A percentile compares a stretch with the other conserved stretches of the same genome.
These are phyloP conservation scores for Trichosurus vulpecula DNA, from an alignment of 2,797 vertebrate genomes.

Conservation along the genomic window DNA sequence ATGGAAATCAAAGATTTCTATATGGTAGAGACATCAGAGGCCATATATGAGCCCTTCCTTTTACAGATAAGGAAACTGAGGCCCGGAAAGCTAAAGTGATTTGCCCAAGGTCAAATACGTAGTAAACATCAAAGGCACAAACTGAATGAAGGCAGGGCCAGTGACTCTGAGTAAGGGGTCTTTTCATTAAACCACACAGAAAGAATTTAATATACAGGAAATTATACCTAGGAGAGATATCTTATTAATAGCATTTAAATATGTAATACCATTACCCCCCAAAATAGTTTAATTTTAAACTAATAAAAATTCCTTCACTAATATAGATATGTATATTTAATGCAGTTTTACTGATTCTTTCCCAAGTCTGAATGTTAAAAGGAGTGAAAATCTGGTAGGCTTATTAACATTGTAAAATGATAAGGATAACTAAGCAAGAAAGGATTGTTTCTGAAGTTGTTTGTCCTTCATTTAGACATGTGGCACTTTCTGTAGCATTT, in stretches of 20 bases:
- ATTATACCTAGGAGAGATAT: slow-evolving; percentile 26
- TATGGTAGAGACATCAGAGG: neutral
- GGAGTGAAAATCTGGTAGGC: neutral
- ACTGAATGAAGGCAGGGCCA: neutral
- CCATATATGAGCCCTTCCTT: neutral
- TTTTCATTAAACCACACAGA: slow-evolving; percentile 1
- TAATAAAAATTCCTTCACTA: slow-evolving; percentile 52
- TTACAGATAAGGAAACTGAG: neutral
- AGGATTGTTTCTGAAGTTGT: neutral
- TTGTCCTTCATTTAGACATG: slow-evolving; percentile 31
- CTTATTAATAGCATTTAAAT: slow-evolving; percentile 60
- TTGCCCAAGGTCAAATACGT: neutral
- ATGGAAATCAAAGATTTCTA: slow-evolving; percentile 3
- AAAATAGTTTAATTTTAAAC: slow-evolving; percentile 52
- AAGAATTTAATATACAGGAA: slow-evolving; percentile 50
- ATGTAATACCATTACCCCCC: slow-evolving; percentile 54
- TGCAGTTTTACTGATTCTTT: slow-evolving; percentile 42
- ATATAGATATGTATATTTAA: slow-evolving; percentile 33
- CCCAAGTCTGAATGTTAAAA: slow-evolving; percentile 3
- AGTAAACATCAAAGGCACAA: neutral
- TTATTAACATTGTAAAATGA: slow-evolving; percentile 15
- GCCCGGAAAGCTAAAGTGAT: neutral
- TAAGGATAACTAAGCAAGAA: neutral
- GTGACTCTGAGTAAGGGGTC: neutral
- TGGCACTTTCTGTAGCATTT: neutral